Evolutionary conservation across 2,797 vertebrate genomes (phyloP).

Genomic region (Florisuga fusca): DNA sequence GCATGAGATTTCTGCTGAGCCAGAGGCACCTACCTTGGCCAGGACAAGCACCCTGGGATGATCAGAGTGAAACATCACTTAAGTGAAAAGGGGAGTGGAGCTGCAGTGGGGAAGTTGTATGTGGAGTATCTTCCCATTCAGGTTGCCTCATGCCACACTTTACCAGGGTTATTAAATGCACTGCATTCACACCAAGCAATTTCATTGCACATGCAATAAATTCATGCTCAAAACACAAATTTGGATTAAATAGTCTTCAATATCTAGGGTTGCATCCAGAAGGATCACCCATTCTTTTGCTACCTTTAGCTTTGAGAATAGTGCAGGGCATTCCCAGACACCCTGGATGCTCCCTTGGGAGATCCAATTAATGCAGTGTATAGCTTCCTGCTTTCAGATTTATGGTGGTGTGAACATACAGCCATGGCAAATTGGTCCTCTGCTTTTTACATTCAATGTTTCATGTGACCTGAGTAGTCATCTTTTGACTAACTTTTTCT

Average conservation of each 20-base stretch:
- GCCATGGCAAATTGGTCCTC: accelerated
- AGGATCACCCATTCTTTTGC: neutral
- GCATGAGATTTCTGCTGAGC: neutral
- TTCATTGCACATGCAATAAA: neutral
- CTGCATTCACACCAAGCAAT: neutral
- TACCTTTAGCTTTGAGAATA: neutral
- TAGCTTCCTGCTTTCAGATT: neutral
- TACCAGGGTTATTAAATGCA: accelerated
- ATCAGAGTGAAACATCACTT: accelerated
- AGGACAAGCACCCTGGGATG: accelerated
- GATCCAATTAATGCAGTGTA: neutral
- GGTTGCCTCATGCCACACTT: neutral
- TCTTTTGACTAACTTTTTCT: neutral
- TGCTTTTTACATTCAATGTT: neutral
- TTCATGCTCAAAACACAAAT: accelerated
- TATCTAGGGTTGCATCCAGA: neutral
- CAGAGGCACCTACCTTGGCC: neutral
- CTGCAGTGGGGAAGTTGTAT: neutral
- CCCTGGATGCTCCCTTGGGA: neutral
- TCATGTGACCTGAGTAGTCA: neutral
- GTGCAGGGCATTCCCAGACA: neutral
- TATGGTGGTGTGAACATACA: neutral
- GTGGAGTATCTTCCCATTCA: accelerated
- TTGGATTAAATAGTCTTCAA: neutral
- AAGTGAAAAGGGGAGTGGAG: neutral